A percentile compares a stretch with the other conserved stretches of the same genome.
Evolutionary conservation across 2,888 invertebrate species (phyloP).

Genomic region (Crioceris asparagi): DNA sequence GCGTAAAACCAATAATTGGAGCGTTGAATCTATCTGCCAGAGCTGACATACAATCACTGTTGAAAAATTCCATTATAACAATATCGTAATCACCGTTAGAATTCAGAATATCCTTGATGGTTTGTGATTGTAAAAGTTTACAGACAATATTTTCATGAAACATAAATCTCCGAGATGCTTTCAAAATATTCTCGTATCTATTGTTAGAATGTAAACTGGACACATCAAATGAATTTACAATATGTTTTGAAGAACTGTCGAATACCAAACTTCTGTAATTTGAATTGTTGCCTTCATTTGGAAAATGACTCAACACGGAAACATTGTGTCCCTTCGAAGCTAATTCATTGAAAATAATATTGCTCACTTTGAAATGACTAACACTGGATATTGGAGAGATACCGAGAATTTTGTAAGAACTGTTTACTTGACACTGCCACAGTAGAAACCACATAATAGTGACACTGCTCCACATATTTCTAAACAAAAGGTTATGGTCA

Average conservation of each 20-base stretch:
- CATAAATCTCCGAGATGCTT: too few species aligned
- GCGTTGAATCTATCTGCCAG: slow-evolving; percentile 50
- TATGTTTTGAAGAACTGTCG: slow-evolving; percentile 21
- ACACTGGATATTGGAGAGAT: too few species aligned
- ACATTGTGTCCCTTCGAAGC: slow-evolving; percentile 53
- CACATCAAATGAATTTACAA: slow-evolving; percentile 9
- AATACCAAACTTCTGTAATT: slow-evolving; percentile 48
- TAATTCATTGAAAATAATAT: too few species aligned
- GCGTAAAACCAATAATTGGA: slow-evolving; percentile 45
- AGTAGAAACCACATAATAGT: too few species aligned
- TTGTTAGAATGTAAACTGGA: slow-evolving; percentile 1
- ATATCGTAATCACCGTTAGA: slow-evolving; percentile 49
- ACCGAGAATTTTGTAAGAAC: too few species aligned
- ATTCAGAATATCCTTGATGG: slow-evolving; percentile 34
- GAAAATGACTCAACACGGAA: slow-evolving; percentile 57
- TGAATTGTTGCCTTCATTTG: slow-evolving; percentile 37
- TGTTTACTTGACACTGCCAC: too few species aligned
- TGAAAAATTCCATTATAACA: slow-evolving; percentile 56
- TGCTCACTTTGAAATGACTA: too few species aligned
- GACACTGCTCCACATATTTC: too few species aligned
- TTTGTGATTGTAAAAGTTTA: slow-evolving; percentile 30
- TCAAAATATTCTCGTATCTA: too few species aligned
- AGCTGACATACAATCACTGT: slow-evolving; percentile 56
- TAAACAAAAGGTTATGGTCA: too few species aligned
- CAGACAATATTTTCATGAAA: too few species aligned